Evolutionary conservation across 2,797 vertebrate genomes (phyloP).

Genomic region (Yasuhikotakia modesta): DNA sequence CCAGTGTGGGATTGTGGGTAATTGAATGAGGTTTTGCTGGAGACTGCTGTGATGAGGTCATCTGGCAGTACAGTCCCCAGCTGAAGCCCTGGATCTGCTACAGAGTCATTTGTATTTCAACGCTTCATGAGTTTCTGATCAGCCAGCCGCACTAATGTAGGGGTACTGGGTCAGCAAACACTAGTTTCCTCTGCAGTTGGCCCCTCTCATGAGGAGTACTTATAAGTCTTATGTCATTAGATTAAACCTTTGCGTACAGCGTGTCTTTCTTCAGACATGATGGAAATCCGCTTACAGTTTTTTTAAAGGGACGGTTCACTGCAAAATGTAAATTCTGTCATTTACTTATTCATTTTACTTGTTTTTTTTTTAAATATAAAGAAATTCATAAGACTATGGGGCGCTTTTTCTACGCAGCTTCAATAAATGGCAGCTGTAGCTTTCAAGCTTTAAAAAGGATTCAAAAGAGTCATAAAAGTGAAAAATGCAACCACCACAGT

Average conservation of each 20-base stretch:
- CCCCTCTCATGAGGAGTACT: background rate
- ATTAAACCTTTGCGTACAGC: background rate
- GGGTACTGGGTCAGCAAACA: constrained; percentile 9
- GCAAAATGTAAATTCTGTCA: background rate
- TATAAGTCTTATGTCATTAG: background rate
- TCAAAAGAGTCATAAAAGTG: background rate
- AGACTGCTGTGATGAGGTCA: constrained; percentile 44
- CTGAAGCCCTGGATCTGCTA: constrained; percentile 24
- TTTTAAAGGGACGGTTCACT: background rate
- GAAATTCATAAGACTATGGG: background rate
- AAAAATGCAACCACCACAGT: background rate
- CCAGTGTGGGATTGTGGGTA: constrained; percentile 30
- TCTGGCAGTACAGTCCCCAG: constrained; percentile 13
- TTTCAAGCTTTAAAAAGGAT: background rate
- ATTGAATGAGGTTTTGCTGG: constrained; percentile 40
- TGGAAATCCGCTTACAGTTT: background rate
- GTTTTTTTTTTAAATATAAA: background rate
- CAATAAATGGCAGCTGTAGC: background rate
- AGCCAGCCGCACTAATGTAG: constrained; percentile 70
- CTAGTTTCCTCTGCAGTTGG: background rate
- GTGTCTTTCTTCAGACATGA: background rate
- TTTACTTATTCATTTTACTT: background rate
- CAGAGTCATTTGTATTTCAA: constrained; percentile 51
- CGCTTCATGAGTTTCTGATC: constrained; percentile 62
- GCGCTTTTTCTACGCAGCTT: background rate